phyloP scores from a whole-genome alignment of 2,797 vertebrate genomes.

The Carcharodon carcharias region DNA sequence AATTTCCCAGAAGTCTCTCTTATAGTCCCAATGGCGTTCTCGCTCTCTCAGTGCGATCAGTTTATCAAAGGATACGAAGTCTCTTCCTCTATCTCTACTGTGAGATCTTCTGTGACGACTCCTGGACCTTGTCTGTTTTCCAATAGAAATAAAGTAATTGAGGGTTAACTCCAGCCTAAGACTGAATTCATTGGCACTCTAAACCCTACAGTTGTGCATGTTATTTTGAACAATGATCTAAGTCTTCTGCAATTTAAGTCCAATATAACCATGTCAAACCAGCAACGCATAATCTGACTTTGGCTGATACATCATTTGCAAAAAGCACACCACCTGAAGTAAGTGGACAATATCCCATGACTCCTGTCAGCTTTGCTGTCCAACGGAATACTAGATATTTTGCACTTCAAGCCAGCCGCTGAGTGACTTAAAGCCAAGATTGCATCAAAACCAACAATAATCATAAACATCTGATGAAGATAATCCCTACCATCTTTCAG shows the following conservation, averaged over 20 bases:
- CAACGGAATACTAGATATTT: background rate
- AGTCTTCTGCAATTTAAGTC: background rate
- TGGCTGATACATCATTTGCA: background rate
- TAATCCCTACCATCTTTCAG: no score
- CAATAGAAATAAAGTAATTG: background rate
- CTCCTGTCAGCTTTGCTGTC: background rate
- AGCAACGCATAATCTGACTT: background rate
- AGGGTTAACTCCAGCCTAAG: background rate
- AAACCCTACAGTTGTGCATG: background rate
- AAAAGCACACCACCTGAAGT: background rate
- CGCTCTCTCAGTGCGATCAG: background rate
- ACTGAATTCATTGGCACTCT: background rate
- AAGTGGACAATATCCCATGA: background rate
- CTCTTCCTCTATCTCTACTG: conserved; percentile 19
- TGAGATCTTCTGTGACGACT: background rate
- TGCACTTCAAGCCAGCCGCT: background rate
- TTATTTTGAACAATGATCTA: no score
- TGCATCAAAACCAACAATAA: background rate
- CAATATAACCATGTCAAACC: background rate
- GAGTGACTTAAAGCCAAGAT: background rate
- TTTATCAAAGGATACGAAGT: background rate
- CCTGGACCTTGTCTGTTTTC: conserved; percentile 7
- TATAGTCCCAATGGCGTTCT: background rate
- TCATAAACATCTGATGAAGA: no score
- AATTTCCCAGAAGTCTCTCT: background rate